Evolutionary conservation across 2,888 invertebrate species (phyloP).

Genomic region (Steromphala cineraria): DNA sequence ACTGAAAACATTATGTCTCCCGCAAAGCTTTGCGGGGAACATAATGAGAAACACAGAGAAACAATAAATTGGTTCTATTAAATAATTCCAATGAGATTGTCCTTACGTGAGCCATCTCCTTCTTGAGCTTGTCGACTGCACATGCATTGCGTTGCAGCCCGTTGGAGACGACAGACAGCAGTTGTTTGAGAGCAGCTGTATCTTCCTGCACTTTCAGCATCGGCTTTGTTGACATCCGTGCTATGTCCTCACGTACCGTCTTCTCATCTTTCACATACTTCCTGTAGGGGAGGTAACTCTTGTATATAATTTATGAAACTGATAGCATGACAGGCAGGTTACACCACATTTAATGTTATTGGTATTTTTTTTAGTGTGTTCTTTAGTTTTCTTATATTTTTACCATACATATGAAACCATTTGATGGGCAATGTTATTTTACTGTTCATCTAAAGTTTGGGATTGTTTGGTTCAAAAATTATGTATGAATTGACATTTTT

Average conservation of each 20-base stretch:
- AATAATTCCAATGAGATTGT: background rate
- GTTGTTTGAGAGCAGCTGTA: conserved; percentile 80
- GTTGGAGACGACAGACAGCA: conserved; percentile 80
- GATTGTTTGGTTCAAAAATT: no score
- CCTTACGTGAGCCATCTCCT: conserved; percentile 82
- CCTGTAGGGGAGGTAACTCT: conserved; percentile 74
- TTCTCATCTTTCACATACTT: conserved; percentile 91
- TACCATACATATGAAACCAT: no score
- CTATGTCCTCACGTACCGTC: conserved; percentile 86
- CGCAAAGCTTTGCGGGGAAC: no score
- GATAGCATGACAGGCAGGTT: background rate
- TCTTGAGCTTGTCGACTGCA: conserved; percentile 81
- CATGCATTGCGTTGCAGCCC: conserved; percentile 81
- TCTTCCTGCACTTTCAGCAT: conserved; percentile 81
- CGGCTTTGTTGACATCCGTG: conserved; percentile 82
- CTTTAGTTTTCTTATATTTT: no score
- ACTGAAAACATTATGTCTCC: no score
- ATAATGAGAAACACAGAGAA: no score
- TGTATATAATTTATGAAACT: no score
- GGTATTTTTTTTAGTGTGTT: no score
- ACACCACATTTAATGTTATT: background rate
- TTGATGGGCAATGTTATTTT: no score
- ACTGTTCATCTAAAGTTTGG: no score
- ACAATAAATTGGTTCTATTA: no score
- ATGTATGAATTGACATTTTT: no score